A percentile compares a stretch with the other conserved stretches of the same genome.
Evolutionary conservation across 92 coral and sea anemone genomes (phyloP).

Genomic region (Parazoanthus swiftii): DNA sequence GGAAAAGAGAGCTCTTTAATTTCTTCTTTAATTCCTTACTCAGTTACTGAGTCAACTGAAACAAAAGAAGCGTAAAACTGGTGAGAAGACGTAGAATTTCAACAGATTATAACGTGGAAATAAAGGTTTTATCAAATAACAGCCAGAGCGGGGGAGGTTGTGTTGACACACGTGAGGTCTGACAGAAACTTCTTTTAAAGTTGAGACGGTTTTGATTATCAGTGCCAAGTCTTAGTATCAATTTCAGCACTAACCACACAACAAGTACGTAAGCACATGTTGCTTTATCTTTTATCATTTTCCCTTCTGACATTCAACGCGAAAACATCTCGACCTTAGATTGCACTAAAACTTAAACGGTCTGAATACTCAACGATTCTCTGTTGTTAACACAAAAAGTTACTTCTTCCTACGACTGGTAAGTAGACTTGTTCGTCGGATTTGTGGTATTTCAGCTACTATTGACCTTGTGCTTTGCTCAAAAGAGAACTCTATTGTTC

Average conservation of each 20-base stretch:
- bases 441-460: not conserved
- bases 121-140: too few relatives aligned
- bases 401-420: not conserved
- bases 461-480: not conserved
- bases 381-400: too few relatives aligned
- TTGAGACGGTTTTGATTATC: not conserved
- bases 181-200: not conserved
- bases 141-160: not conserved
- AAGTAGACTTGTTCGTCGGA: not conserved
- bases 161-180: not conserved
- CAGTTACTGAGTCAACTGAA: not conserved
- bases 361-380: not conserved
- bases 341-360: not conserved
- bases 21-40: too few relatives aligned
- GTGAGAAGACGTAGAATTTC: not conserved
- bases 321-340: not conserved
- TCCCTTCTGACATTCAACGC: not conserved
- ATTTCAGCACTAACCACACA: not conserved
- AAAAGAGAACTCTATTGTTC: not conserved
- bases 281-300: not conserved
- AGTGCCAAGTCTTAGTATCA: slow-evolving; percentile 3
- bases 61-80: not conserved
- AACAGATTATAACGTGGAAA: not conserved
- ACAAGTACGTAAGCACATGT: not conserved
- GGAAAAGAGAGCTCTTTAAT: not conserved